A percentile compares a stretch with the other conserved stretches of the same genome.
phyloP scores from a whole-genome alignment of 2,113 vertebrate genomes.

The Proteles cristata region DNA sequence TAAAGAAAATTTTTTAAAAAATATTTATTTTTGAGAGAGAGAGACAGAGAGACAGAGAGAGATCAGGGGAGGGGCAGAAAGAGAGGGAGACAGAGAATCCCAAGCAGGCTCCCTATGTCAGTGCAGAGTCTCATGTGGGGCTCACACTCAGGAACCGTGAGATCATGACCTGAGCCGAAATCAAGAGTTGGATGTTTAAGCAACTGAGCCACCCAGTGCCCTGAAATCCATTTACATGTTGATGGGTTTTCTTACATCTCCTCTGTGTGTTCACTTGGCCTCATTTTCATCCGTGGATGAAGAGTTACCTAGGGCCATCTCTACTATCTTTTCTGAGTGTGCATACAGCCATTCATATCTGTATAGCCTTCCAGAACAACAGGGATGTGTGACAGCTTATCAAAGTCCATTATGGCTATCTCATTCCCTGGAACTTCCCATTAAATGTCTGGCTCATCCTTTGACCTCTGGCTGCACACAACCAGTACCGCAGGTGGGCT shows the following conservation, averaged over 20 bases:
- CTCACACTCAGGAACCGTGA: no score
- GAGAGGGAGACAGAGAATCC: no score
- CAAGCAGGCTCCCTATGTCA: no score
- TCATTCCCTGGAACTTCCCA: not conserved
- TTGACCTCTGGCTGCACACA: not conserved
- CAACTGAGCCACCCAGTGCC: no score
- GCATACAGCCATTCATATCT: not conserved
- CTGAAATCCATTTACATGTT: not conserved
- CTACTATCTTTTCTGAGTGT: not conserved
- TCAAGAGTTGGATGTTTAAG: no score
- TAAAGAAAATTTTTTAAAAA: no score
- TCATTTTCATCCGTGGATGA: not conserved
- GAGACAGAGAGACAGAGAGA: no score
- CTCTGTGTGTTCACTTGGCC: not conserved
- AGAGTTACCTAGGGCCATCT: not conserved
- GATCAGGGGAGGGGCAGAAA: no score
- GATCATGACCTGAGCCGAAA: no score
- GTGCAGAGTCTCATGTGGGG: no score
- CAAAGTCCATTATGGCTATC: not conserved
- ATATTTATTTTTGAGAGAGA: no score
- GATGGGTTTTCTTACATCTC: not conserved
- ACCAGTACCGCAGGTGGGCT: not conserved
- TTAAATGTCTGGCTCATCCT: not conserved
- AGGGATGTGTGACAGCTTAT: not conserved
- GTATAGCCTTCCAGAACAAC: not conserved